Evolutionary conservation across 2,888 invertebrate species (phyloP).

Genomic region (Nomada ferruginata): DNA sequence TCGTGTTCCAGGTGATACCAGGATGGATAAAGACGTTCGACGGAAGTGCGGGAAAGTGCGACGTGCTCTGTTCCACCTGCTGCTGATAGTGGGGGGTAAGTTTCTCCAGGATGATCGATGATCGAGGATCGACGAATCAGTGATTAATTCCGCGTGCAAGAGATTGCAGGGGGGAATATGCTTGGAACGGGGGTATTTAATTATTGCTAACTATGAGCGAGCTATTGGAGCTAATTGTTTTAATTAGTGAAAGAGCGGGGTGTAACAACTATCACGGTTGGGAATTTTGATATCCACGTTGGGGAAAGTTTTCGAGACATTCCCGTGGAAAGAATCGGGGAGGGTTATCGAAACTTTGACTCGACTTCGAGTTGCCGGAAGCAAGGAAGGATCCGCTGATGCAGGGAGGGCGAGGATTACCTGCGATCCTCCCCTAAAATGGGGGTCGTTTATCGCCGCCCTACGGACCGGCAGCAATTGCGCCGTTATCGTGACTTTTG

Average conservation of each 20-base stretch:
- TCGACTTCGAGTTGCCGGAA: neutral
- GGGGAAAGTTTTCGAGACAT: neutral
- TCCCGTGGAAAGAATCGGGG: neutral
- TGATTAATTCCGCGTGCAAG: neutral
- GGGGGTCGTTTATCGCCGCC: constrained; percentile 54
- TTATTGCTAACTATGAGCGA: no score
- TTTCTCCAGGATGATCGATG: constrained; percentile 32
- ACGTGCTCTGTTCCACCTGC: constrained; percentile 73
- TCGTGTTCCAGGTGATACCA: constrained; percentile 19
- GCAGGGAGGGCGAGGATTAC: constrained; percentile 44
- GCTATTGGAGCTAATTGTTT: no score
- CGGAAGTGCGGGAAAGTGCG: constrained; percentile 73
- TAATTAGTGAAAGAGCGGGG: no score
- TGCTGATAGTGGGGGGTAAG: constrained; percentile 79
- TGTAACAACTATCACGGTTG: no score
- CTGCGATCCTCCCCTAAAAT: constrained; percentile 40
- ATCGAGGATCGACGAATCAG: neutral
- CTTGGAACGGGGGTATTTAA: no score
- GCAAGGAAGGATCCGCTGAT: constrained; percentile 54
- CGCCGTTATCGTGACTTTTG: constrained; percentile 64
- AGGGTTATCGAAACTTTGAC: neutral
- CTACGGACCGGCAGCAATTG: constrained; percentile 37
- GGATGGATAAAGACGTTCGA: constrained; percentile 72
- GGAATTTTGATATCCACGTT: neutral
- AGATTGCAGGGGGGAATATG: no score